Base-by-base conservation (phyloP, 2,797 vertebrate genomes). In the Megalops cyprinoides region DNA sequence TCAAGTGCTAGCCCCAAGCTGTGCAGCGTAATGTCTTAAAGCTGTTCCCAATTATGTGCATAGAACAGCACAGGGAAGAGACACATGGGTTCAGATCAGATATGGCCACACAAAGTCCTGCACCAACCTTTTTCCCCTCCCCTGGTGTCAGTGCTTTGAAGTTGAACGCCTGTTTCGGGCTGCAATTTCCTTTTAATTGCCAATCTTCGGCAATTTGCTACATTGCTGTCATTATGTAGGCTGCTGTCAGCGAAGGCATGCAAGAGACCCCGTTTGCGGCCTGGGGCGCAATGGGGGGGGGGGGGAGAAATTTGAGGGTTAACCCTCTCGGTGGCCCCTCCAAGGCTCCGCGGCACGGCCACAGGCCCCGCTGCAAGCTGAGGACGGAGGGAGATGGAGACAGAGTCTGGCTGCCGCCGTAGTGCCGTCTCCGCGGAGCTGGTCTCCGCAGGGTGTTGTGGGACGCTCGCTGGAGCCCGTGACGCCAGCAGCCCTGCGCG, bases 171-270 rank as follows among this genome's bases (percentile, higher is more conserved):
- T 73, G 53, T 8, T 69, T 4, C 31, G 18, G 65, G 37, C 6
- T 23, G 65, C 65, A 69, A 42, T 79, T 73, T 73, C 23, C 51
- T 51, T 55, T 37, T 51, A 79, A 67, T 51, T 44, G 49, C 60
- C 34, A 48, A 55, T 65, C 67, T 73, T 79, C 12, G 49, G 78
- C 51, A 53, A 71, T 28, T 53, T 34, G 25, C 78, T 58, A 25
- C 67, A 20, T 6, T 55, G 62, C 34, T 3, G 49, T 73, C 67
- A 79, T 51, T 51, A 25, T 1, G 0, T n/a, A 20, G 39, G 67
- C 37, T 23, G 37, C 78, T 79, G 51, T 20, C 18, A 67, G 58
- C 18, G 14, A 6, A 28, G 42, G 58, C 77, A 25, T 46, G 58
- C 12, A 46, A 31, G 58, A 65, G 12, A 28, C 56, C 39, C 25